Conservation (phyloP, 2,113 vertebrate species). For the Rhinichthys klamathensis region DNA sequence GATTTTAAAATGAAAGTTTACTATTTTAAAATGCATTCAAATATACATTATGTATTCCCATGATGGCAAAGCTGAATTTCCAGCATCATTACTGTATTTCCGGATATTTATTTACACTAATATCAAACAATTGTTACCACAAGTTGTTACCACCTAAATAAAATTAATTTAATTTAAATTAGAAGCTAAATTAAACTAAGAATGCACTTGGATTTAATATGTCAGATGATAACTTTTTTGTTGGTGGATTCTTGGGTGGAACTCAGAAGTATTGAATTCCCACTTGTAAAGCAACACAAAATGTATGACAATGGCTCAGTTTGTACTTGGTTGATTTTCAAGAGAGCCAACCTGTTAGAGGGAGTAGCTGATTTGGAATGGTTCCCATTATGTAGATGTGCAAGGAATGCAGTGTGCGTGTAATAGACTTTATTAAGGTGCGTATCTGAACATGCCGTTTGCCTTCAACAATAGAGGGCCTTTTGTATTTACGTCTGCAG, state of each 20-base stretch:
- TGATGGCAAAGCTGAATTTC: not conserved
- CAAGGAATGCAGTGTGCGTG: not conserved
- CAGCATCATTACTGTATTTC: not conserved
- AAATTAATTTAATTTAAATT: not conserved
- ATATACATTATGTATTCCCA: not conserved
- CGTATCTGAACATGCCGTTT: constrained; percentile 8
- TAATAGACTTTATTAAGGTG: constrained; percentile 12
- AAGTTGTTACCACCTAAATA: not conserved
- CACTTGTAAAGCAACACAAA: not conserved
- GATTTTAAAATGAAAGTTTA: not conserved
- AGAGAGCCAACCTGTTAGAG: not conserved
- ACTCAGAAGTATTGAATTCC: not conserved
- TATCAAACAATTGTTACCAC: not conserved
- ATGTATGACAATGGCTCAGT: not conserved
- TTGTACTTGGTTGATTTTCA: constrained; percentile 5
- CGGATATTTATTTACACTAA: not conserved
- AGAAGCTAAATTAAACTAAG: not conserved
- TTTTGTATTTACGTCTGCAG: not conserved
- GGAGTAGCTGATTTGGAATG: not conserved
- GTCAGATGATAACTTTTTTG: not conserved
- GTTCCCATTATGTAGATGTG: not conserved
- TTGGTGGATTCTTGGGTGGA: not conserved
- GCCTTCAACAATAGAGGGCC: not conserved
- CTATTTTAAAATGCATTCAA: not conserved
- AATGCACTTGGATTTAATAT: not conserved